phyloP scores from a whole-genome alignment of 2,888 invertebrate species.

The Cephus spinipes region DNA sequence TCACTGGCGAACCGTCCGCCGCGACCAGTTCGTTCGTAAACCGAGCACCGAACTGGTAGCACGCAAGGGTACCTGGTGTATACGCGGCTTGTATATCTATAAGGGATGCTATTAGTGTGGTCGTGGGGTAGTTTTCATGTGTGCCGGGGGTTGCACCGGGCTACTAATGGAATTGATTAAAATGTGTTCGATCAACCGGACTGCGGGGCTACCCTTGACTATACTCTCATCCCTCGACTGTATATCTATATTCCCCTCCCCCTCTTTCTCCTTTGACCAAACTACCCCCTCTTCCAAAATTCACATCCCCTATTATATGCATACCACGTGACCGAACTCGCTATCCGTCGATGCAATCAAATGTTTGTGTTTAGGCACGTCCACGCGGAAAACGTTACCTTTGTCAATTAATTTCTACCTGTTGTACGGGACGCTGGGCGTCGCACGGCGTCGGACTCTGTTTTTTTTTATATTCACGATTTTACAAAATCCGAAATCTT shows the following conservation, averaged over 20 bases:
- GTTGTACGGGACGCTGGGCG: slow-evolving; percentile 47
- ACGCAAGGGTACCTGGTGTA: not conserved
- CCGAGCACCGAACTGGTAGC: not conserved
- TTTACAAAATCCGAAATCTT: not conserved
- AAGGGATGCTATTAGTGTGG: not conserved
- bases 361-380: slow-evolving; percentile 62
- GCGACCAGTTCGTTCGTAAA: slow-evolving; percentile 20
- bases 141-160: slow-evolving; percentile 19
- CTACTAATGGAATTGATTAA: slow-evolving; percentile 66
- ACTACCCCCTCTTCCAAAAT: slow-evolving; percentile 14
- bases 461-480: not conserved
- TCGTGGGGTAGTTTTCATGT: not conserved
- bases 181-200: slow-evolving; percentile 65
- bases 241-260: slow-evolving; percentile 27
- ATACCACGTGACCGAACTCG: slow-evolving; percentile 20
- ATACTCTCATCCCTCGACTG: slow-evolving; percentile 9
- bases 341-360: slow-evolving; percentile 44
- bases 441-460: slow-evolving; percentile 7
- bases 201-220: slow-evolving; percentile 39
- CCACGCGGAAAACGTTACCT: slow-evolving; percentile 63
- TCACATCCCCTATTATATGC: slow-evolving; percentile 6
- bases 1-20: slow-evolving; percentile 47
- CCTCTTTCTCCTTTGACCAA: slow-evolving; percentile 4
- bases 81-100: not conserved
- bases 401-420: slow-evolving; percentile 65